Base-by-base conservation (phyloP, 2,888 invertebrate genomes). In the Melipona beecheii region DNA sequence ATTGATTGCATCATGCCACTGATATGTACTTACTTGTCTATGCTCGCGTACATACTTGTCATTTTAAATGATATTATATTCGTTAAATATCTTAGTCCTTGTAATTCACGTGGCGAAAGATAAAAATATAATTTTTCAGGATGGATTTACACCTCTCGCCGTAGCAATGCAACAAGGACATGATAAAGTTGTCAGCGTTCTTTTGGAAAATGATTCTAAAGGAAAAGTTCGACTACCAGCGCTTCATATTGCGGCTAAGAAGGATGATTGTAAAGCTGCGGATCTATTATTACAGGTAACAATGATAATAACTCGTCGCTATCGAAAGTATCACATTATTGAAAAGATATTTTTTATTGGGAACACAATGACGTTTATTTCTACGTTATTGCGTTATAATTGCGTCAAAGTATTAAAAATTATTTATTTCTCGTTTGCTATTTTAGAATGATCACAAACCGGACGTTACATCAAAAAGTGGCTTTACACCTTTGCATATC, bases 161-260 rank as follows among this genome's bases (percentile, higher is more conserved):
- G 99, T 99, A 54, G 99, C 99, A n/a, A 98, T 99, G 97, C 99
- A 99, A 94, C 99, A 99, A 92, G 98, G 98, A 0, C 99, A 99
- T 95, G 99, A 99, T 93, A 97, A 98, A 94, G 99, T 99, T 68
- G 99, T 99, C 1, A 98, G 99, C 1, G 98, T 99, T 31, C 95
- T 99, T 2, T 95, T 99, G 75, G 99, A 99, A 94, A 99, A 99
- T 91, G 99, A 99, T 95, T 98, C 98, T 49, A 96, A 98, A 86
- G 99, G 99, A 81, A 99, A 99, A 95, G 98, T 99, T 15, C 96
- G 99, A 79, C 95, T 99, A 87, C 99, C 99, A 2, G 99, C 99
- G 2, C 95, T 99, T 76, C 99, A 99, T 95, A 99, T 99, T 89
- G 99, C 99, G 27, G 99, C 99, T 69, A 99, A 99, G 95, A 99